Conservation (phyloP, 2,797 vertebrate species). For the Odontamblyopus rebecca region DNA sequence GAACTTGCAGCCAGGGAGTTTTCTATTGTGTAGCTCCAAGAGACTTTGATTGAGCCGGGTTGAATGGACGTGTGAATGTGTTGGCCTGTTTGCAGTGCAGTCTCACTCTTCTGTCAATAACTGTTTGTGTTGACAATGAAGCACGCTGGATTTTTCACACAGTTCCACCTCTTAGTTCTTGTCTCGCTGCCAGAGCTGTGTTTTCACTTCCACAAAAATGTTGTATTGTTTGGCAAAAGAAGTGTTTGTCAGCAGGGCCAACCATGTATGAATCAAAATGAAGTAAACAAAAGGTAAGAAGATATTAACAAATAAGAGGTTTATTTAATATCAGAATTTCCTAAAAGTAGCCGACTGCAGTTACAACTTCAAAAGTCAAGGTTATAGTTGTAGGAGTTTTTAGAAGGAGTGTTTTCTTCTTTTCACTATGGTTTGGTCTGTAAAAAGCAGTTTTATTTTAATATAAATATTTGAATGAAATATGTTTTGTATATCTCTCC, state of each 20-base stretch:
- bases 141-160: neutral
- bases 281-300: neutral
- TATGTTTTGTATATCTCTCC: too few relatives aligned
- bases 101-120: neutral
- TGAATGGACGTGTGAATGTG: conserved; percentile 2
- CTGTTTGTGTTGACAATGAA: conserved; percentile 1
- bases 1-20: neutral
- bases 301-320: neutral
- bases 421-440: too few relatives aligned
- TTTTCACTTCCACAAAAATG: neutral
- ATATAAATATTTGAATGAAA: too few relatives aligned
- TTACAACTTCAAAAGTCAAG: too few relatives aligned
- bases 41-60: neutral
- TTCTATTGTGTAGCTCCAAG: neutral
- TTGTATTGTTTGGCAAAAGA: neutral
- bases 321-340: neutral
- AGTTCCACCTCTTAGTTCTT: conserved; percentile 1
- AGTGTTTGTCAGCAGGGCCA: neutral
- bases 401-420: too few relatives aligned
- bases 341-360: too few relatives aligned
- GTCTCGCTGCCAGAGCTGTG: conserved; percentile 1
- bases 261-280: neutral
- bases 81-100: neutral
- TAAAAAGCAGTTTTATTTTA: too few relatives aligned
- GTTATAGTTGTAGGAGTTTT: too few relatives aligned